phyloP scores from a whole-genome alignment of 2,888 invertebrate species.

The Zygothrica quintamaculata region DNA sequence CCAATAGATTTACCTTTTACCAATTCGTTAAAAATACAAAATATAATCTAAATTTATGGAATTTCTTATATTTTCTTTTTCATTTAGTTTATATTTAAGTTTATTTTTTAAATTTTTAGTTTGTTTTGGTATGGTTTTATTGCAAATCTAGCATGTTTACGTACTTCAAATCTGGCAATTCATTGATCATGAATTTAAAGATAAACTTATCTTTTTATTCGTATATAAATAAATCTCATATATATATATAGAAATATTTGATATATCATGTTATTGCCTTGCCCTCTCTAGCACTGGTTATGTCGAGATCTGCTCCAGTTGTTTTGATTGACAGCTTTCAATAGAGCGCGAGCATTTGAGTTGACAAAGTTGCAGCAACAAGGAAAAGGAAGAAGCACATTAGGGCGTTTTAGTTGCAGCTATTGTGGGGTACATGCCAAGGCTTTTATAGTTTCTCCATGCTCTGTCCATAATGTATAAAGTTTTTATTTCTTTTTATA shows the following conservation, averaged over 20 bases:
- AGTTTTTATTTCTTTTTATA: not conserved
- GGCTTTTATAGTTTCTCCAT: too few relatives aligned
- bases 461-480: not conserved
- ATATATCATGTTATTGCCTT: conserved; percentile 9
- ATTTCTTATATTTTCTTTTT: too few relatives aligned
- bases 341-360: conserved; percentile 34
- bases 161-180: too few relatives aligned
- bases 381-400: conserved; percentile 9
- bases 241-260: conserved; percentile 4
- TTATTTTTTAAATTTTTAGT: too few relatives aligned
- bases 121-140: too few relatives aligned
- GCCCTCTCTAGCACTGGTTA: conserved; percentile 20
- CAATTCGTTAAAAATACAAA: too few relatives aligned
- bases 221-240: conserved; percentile 1
- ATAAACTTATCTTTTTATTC: too few relatives aligned
- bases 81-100: too few relatives aligned
- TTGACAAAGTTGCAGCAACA: conserved; percentile 47
- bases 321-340: conserved; percentile 56
- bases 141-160: too few relatives aligned
- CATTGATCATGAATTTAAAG: too few relatives aligned
- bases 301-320: conserved; percentile 45
- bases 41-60: too few relatives aligned
- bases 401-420: conserved; percentile 8
- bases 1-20: too few relatives aligned
- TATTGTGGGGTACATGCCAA: not conserved